Evolutionary conservation across 2,888 invertebrate genomes (phyloP).

Genomic region (Opisthograptis luteolata): DNA sequence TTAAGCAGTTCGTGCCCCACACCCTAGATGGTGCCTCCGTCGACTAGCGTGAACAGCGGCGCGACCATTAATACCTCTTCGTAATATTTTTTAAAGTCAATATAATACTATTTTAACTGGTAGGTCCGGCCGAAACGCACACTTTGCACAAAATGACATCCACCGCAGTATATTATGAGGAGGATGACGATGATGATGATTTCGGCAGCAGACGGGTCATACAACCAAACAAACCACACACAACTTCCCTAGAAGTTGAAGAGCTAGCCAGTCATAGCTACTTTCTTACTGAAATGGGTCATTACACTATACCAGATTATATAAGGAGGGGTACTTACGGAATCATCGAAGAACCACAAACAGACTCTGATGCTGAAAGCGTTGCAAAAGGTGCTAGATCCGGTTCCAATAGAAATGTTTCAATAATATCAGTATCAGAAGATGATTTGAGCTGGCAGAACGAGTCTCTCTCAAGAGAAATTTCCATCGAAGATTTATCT

Average conservation of each 20-base stretch:
- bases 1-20: no score
- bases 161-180: constrained; percentile 83
- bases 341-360: constrained; percentile 79
- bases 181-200: constrained; percentile 81
- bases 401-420: constrained; percentile 80
- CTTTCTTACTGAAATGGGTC: constrained; percentile 80
- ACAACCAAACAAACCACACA: constrained; percentile 76
- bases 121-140: constrained; percentile 88
- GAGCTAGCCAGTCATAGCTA: constrained; percentile 86
- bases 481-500: constrained; percentile 84
- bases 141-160: constrained; percentile 87
- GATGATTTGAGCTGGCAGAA: constrained; percentile 85
- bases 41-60: no score
- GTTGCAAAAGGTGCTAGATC: constrained; percentile 57
- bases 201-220: constrained; percentile 65
- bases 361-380: constrained; percentile 80
- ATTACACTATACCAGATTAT: constrained; percentile 73
- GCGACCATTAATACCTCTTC: no score
- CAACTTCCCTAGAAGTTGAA: constrained; percentile 83
- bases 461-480: constrained; percentile 81
- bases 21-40: no score
- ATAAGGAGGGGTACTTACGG: constrained; percentile 74
- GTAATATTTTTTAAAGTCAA: constrained; percentile 54
- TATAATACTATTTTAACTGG: constrained; percentile 79
- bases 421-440: constrained; percentile 87